Base-by-base conservation (phyloP, 2,888 invertebrate genomes). In the Tridacna gigas region DNA sequence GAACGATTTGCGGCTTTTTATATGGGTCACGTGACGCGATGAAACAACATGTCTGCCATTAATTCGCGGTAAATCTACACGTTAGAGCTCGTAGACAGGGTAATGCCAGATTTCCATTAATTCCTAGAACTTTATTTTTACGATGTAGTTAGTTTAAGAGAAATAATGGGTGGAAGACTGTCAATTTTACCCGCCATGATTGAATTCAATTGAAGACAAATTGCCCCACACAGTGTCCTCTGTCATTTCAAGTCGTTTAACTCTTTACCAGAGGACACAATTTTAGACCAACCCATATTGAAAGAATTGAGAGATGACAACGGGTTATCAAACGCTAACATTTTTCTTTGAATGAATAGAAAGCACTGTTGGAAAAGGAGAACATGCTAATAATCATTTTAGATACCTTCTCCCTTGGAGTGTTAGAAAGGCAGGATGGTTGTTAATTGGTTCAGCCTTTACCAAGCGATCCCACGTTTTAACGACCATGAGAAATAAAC, bases 131-230 rank as follows among this genome's bases (percentile, higher is more conserved):
- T 87, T 87, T 84, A 87, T 87, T 87, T 65, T 84, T 83, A 87
- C 79, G 87, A 84, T 79, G 87, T 83, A 84, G 87, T 87, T 84
- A 84, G 84, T 82, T 84, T 82, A 82, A 80, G 82, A 76, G 80
- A 82, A 84, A 82, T 86, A 82, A 86, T 82, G 84, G 84, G 76
- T 65, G 66, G 60, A 75, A 56, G 82, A 61, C 79, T 83, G 87
- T 81, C 84, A 87, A 84, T 84, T 84, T 83, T 84, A 76, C 80
- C 80, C 80, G 76, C 60, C 73, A 78, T 79, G 87, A 84, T 87
- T 80, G 87, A 83, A 87, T 87, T 84, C 84, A 84, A 83, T 87
- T 79, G 84, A 80, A 76, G 81, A 84, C 87, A 87, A 87, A 87
- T 87, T 87, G 84, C 87, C 82, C 82, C 47, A 15, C 48, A 71